Base-by-base conservation (phyloP, 2,888 invertebrate genomes). In the Conomelus anceps region DNA sequence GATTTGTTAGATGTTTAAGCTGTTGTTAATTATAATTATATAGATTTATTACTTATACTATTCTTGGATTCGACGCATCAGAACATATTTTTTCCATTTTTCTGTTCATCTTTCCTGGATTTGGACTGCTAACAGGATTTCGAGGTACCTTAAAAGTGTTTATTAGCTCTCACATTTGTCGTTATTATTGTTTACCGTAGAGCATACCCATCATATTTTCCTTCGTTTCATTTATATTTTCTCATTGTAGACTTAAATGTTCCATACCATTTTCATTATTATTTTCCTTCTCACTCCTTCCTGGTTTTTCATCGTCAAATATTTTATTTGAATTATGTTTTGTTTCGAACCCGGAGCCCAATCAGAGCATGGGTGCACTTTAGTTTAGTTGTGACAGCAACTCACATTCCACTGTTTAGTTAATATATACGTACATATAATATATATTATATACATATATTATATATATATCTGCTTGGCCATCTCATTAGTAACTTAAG, bases 41-140 rank as follows among this genome's bases (percentile, higher is more conserved):
- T 23, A 86, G 24, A 86, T 26, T 86, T 24, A 24, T 24, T 86
- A 86, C 22, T 86, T 23, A 23, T 86, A 86, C 29, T 63, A 23
- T 84, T 88, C 84, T 85, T 88, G 84, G 84, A 88, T 88, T 88
- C 85, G 34, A 88, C 88, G 88, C 85, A 34, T 88, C 84, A 85
- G 34, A 88, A 88, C 84, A 63, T 85, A 85, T 29, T 93, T 90
- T 90, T 90, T 90, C 90, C 89, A 90, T 93, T 96, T 95, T 94
- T 94, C 94, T 90, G 88, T 90, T 91, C 90, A 90, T 91, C 87
- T 91, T 89, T 89, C 88, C 85, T 89, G 91, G 91, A 91, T 91
- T 87, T 88, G 90, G 94, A 94, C 95, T 95, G 95, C 95, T 95
- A 94, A 93, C 95, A 96, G 97, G 97, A 97, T 95, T 97, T 97